A percentile compares a stretch with the other conserved stretches of the same genome.
phyloP scores from a whole-genome alignment of 1,140 invertebrate genomes.

The Oedothorax gibbosus region DNA sequence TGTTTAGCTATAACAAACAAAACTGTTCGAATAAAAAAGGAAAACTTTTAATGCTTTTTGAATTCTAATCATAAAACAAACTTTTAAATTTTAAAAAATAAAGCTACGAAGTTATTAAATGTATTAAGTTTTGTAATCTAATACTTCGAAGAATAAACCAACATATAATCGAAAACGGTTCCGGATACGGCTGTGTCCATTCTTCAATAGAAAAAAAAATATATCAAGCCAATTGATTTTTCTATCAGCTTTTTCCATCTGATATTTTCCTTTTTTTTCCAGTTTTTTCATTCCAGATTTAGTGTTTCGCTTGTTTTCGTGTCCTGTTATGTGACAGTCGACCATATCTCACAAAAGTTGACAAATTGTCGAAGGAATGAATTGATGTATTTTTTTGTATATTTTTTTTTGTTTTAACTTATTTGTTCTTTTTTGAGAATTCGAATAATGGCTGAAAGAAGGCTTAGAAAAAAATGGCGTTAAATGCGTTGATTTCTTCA shows the following conservation, averaged over 20 bases:
- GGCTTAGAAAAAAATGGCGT: constrained; percentile 29
- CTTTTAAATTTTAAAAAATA: too few relatives aligned
- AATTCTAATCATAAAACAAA: too few relatives aligned
- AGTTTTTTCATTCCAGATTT: background rate
- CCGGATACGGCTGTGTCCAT: background rate
- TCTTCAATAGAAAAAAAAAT: background rate
- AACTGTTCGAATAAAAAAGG: too few relatives aligned
- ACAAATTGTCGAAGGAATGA: constrained; percentile 50
- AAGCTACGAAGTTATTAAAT: background rate
- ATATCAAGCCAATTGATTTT: constrained; percentile 27
- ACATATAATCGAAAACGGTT: constrained; percentile 12
- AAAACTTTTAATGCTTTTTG: too few relatives aligned
- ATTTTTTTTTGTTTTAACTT: background rate
- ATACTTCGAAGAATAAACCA: background rate
- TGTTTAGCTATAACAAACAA: too few relatives aligned
- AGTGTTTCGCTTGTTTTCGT: constrained; percentile 39
- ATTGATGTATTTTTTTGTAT: constrained; percentile 29
- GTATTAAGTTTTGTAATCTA: background rate
- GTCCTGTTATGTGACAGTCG: constrained; percentile 15
- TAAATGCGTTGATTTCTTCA: constrained; percentile 23
- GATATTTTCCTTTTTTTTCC: constrained; percentile 20
- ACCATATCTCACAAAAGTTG: constrained; percentile 53
- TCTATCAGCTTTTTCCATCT: constrained; percentile 6
- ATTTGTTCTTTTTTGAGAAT: too few relatives aligned
- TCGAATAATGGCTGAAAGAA: background rate